Base-by-base conservation (phyloP, 2,113 vertebrate species). In the Scomber colias region DNA sequence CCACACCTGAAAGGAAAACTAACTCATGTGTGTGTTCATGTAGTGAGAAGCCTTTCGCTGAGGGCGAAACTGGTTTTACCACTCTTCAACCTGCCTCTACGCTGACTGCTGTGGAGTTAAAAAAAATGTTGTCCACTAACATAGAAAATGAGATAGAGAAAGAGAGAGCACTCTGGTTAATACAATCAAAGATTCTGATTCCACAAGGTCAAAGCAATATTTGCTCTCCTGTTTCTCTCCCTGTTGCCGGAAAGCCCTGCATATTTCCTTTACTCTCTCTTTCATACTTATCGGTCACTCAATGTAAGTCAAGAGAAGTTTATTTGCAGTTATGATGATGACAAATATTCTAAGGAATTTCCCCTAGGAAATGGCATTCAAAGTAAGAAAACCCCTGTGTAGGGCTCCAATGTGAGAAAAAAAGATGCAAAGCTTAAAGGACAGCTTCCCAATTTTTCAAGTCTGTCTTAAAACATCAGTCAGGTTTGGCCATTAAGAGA, bases 61-160 rank as follows among this genome's bases (percentile, higher is more conserved):
- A 67, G 13, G 45, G 60, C 4, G 1, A 81, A 93, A 94, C 93
- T 72, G 89, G 94, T 95, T 93, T 71, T 66, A 67, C 92, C 30
- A 55, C 84, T 88, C 77, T 45, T 55, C 24, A 92, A 90, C 59
- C 46, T 8, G 19, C 5, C 57, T 56, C 54, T 55, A 35, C 27
- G 45, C 30, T 54, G 60, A 77, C 53, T 45, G 45, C 21, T 57
- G 21, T 19, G 12, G 44, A 56, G 46, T 21, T 60, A 72, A 60
- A 31, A 60, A 44, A 71, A 63, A 4, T 11, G 60, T 35, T 67
- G 67, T 4, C 79, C 16, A 31, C 11, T 17, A 40, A 65, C 46
- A 75, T 53, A 55, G 59, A 65, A 11, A 53, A 60, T 1, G 15
- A 35, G 66, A 57, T 1, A 27, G n/a, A 64, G 21, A 46, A 17